phyloP scores from a whole-genome alignment of 2,797 vertebrate genomes.

The Pteropus rufus region DNA sequence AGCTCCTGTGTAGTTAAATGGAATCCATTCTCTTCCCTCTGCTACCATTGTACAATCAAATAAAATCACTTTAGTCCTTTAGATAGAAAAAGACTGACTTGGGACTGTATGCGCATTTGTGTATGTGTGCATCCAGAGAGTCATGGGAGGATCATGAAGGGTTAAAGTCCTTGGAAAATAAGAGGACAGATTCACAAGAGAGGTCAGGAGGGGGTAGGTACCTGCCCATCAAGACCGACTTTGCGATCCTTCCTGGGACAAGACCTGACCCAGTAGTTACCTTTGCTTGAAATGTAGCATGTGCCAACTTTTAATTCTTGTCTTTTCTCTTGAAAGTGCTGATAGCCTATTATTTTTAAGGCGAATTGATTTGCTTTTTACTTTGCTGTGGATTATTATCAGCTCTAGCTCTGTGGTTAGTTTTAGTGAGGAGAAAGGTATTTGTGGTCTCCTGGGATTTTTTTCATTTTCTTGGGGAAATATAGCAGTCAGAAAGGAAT shows the following conservation, averaged over 20 bases:
- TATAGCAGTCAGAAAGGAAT: not conserved
- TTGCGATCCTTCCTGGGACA: not conserved
- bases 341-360: slow-evolving; percentile 16
- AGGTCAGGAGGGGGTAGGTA: not conserved
- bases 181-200: not conserved
- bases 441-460: not conserved
- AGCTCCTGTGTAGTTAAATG: not conserved
- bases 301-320: slow-evolving; percentile 24
- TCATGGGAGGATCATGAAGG: not conserved
- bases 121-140: not conserved
- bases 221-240: not conserved
- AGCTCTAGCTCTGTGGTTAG: not conserved
- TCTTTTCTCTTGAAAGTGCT: not conserved
- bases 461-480: not conserved
- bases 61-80: not conserved
- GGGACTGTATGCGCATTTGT: not conserved
- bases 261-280: not conserved
- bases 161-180: not conserved
- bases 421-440: slow-evolving; percentile 12
- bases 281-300: not conserved
- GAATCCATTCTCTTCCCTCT: not conserved
- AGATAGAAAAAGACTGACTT: not conserved
- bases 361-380: not conserved
- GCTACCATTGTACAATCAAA: not conserved
- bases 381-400: not conserved